Percentiles rank a stretch among this genome's conserved stretches.
Evolutionary conservation across 1,140 invertebrate genomes (phyloP).

Genomic region (Metaphire vulgaris): DNA sequence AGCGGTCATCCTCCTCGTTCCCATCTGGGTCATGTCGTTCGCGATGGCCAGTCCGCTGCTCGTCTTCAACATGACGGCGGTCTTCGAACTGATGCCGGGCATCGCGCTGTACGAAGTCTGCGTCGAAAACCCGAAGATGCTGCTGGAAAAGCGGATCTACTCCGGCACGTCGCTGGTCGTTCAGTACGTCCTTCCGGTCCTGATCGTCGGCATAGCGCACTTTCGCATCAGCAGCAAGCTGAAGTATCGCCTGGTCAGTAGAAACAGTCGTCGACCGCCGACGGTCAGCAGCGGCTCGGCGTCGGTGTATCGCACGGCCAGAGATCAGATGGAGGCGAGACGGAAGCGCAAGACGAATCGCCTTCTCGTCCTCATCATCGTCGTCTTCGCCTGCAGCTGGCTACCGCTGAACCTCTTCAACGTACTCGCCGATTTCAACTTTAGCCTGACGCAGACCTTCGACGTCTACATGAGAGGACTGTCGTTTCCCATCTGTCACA

Average conservation of each 20-base stretch:
- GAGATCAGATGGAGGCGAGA: slow-evolving; percentile 37
- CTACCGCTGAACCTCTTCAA: slow-evolving; percentile 67
- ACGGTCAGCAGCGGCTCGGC: not conserved
- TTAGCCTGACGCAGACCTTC: slow-evolving; percentile 34
- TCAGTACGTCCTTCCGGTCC: slow-evolving; percentile 69
- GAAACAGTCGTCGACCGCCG: not conserved
- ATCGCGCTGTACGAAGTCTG: slow-evolving; percentile 7
- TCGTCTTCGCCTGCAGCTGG: slow-evolving; percentile 83
- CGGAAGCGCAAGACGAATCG: slow-evolving; percentile 71
- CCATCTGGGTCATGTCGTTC: slow-evolving; percentile 72
- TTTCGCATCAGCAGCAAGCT: slow-evolving; percentile 55
- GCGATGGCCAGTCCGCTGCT: slow-evolving; percentile 70
- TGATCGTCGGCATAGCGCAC: slow-evolving; percentile 63
- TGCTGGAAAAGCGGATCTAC: slow-evolving; percentile 55
- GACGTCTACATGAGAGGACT: slow-evolving; percentile 44
- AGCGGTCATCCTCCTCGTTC: slow-evolving; percentile 60
- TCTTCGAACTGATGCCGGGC: slow-evolving; percentile 30
- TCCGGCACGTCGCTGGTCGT: slow-evolving; percentile 69
- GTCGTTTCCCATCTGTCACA: slow-evolving; percentile 68
- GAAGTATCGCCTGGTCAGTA: slow-evolving; percentile 44
- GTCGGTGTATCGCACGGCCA: not conserved
- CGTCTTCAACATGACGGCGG: slow-evolving; percentile 57
- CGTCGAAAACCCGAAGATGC: slow-evolving; percentile 1
- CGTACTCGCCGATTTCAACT: slow-evolving; percentile 31
- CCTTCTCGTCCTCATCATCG: slow-evolving; percentile 69